A percentile compares a stretch with the other conserved stretches of the same genome.
phyloP scores from a whole-genome alignment of 2,888 invertebrate species.

The Himalopsyche tibetana region DNA sequence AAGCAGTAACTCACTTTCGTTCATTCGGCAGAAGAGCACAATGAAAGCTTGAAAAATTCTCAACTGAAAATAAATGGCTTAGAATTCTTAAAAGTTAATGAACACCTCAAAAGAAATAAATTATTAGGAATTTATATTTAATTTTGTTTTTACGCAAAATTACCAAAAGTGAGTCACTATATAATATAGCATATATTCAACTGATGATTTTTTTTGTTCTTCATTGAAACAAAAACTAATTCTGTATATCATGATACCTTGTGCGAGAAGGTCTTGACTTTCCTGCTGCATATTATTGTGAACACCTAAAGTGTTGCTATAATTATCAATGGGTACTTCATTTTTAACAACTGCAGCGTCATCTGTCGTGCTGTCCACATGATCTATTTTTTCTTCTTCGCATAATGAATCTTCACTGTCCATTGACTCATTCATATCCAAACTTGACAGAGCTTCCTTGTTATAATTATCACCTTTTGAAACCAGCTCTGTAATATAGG shows the following conservation, averaged over 20 bases:
- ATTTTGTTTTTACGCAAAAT: no score
- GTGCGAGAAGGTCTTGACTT: slow-evolving; percentile 42
- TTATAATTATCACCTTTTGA: slow-evolving; percentile 3
- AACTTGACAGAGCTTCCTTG: slow-evolving; percentile 4
- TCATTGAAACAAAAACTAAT: background rate
- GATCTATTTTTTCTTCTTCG: background rate
- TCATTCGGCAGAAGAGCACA: no score
- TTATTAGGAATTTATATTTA: no score
- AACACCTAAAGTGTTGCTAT: background rate
- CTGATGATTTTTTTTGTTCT: no score
- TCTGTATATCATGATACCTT: slow-evolving; percentile 14
- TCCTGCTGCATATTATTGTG: slow-evolving; percentile 11
- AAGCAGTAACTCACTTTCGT: no score
- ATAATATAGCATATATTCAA: no score
- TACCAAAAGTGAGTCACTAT: no score
- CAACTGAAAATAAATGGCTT: no score
- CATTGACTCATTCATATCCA: slow-evolving; percentile 18
- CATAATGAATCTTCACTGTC: slow-evolving; percentile 31
- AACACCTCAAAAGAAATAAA: no score
- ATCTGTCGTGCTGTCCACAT: slow-evolving; percentile 10
- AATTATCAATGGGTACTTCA: background rate
- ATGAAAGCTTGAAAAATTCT: no score
- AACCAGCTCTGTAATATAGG: background rate
- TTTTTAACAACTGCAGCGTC: background rate
- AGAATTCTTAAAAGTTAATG: no score